Percentiles rank a stretch among this genome's conserved stretches.
Conservation (phyloP, 1,140 invertebrate genomes). For the Charaxes varanes region DNA sequence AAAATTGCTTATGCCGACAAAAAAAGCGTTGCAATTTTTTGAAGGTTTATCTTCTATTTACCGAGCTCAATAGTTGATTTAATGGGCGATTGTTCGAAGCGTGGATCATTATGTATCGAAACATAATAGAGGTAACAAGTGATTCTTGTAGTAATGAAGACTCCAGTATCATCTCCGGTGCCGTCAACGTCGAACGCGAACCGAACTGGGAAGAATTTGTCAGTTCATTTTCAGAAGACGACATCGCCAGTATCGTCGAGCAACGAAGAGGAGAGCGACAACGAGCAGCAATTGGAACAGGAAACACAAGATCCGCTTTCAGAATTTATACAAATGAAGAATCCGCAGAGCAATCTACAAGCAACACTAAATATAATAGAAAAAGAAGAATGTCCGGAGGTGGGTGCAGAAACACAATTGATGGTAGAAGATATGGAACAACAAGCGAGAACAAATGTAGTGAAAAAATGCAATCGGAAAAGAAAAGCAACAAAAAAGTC, state of each 20-base stretch:
- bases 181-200: too few species aligned
- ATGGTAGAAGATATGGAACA: constrained; percentile 12
- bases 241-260: not conserved
- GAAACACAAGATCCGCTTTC: not conserved
- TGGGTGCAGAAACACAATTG: constrained; percentile 9
- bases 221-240: constrained; percentile 8
- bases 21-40: too few species aligned
- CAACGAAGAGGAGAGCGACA: constrained; percentile 6
- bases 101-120: too few species aligned
- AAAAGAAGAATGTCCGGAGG: constrained; percentile 2
- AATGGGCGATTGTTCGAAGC: too few species aligned
- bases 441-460: constrained; percentile 1
- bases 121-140: too few species aligned
- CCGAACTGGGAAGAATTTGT: constrained; percentile 10
- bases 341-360: constrained; percentile 5
- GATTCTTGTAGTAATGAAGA: too few species aligned
- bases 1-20: too few species aligned
- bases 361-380: constrained; percentile 8
- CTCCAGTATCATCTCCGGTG: too few species aligned
- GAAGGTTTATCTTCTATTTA: too few species aligned
- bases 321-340: constrained; percentile 11
- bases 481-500: constrained; percentile 2
- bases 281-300: too few species aligned
- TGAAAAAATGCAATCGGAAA: not conserved
- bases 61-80: too few species aligned